A percentile compares a stretch with the other conserved stretches of the same genome.
Conservation (phyloP, 2,797 vertebrate genomes). For the Acanthurus tractus region DNA sequence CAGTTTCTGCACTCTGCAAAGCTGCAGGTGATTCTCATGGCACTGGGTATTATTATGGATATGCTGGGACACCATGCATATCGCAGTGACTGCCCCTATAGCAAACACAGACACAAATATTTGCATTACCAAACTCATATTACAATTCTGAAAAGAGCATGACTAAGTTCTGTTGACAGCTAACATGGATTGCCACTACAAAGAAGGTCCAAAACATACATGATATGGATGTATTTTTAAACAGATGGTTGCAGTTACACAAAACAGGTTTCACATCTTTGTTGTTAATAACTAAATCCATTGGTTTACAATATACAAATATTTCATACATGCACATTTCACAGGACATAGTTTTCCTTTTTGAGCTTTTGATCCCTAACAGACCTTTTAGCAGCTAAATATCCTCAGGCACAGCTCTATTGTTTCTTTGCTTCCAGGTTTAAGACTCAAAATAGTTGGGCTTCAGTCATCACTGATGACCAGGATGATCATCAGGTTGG, state of each 20-base stretch:
- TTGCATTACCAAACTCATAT: too few species aligned
- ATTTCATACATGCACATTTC: background rate
- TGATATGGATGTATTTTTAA: background rate
- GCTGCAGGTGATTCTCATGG: constrained; percentile 91
- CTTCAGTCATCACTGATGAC: too few species aligned
- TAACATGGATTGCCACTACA: background rate
- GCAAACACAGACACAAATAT: constrained; percentile 29
- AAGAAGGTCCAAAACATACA: background rate
- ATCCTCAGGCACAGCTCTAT: background rate
- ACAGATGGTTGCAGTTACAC: background rate
- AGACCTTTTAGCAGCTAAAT: background rate
- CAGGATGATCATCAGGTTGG: too few species aligned
- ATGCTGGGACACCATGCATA: constrained; percentile 79
- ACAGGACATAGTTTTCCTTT: background rate
- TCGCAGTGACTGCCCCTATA: constrained; percentile 68
- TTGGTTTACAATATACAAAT: background rate
- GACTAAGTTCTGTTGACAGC: background rate
- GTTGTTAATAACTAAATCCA: background rate
- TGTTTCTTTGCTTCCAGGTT: background rate
- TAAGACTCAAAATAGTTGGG: background rate
- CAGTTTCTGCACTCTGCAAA: constrained; percentile 90
- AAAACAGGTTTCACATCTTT: background rate
- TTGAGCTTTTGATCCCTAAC: background rate
- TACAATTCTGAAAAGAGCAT: too few species aligned
- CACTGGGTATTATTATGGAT: constrained; percentile 84